Evolutionary conservation across 2,797 vertebrate species (phyloP), one percentile per base, ranked within the genome.

Genomic region (Channallabes apus): DNA sequence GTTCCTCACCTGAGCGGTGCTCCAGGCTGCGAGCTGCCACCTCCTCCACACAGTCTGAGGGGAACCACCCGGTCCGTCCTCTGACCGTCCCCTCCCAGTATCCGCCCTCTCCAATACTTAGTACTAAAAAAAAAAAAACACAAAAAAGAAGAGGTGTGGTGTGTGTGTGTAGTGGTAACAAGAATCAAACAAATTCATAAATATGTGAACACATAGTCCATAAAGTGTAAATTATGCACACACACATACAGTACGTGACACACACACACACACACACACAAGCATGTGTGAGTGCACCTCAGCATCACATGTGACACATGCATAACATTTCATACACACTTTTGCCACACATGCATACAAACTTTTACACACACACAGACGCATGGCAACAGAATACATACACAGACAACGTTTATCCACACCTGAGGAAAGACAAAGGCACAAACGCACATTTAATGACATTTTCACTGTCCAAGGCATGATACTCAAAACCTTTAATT

Each of bases 1-100:
- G 59, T 61, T 18, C n/a, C 83, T 93, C 90, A 95, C 95, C 95
- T 94, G 95, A 94, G 87, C 94, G 92, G 88, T 88, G 87, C 12
- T 94, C 97, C 93, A 97, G 96, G 90, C 95, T 97, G 68, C 95
- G 96, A 35, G 96, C 95, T 85, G 96, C 94, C 89, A 96, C 96
- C 92, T 98, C 97, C 90, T 98, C 97, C 89, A 98, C 96, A 29
- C 96, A 97, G 91, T 98, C 97, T 0, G 97, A 97, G 62, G 97
- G 97, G 92, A 98, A 98, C 97, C 97, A 98, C 82, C 97, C 97
- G 0, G 96, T 92, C 9, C 97, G 96, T 88, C 97, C 97, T 88
- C 96, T 96, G 89, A 97, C 96, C 54, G 96, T 97, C 64, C 97
- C 97, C 93, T 98, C 97, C 97, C 97, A 98, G 94, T 96, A 98